Percentiles rank a stretch among this genome's conserved stretches.
These are phyloP conservation scores for Desoria tigrina DNA, from an alignment of 2,888 invertebrate genomes.

Conservation along the genomic window DNA sequence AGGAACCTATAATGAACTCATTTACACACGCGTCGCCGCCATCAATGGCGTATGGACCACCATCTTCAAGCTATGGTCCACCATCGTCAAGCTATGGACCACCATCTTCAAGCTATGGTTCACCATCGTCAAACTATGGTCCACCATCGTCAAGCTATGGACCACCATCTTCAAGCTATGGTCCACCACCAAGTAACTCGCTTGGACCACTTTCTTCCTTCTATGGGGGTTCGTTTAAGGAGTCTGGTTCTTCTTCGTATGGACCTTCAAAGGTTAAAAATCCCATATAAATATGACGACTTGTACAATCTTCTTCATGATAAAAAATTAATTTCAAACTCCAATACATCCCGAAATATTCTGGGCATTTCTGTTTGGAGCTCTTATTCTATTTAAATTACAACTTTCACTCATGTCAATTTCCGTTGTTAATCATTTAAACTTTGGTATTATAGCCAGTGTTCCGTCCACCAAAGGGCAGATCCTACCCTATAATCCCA, in stretches of 20 bases:
- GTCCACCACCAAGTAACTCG: conserved; percentile 1
- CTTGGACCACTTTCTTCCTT: conserved; percentile 8
- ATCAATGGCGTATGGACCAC: conserved; percentile 21
- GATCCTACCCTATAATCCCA: conserved; percentile 30
- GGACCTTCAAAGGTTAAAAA: conserved; percentile 4
- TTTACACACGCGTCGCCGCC: background rate
- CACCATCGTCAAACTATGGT: background rate
- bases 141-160: background rate
- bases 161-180: background rate
- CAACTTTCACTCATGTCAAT: background rate
- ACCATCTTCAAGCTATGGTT: background rate
- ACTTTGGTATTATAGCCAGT: background rate
- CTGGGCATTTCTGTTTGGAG: too few relatives aligned
- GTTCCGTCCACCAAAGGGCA: conserved; percentile 15
- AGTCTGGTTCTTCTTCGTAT: conserved; percentile 8
- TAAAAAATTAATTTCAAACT: too few relatives aligned
- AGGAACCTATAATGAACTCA: conserved; percentile 28
- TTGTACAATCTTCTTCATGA: background rate
- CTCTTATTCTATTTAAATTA: too few relatives aligned
- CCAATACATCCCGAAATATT: too few relatives aligned
- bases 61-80: conserved; percentile 22
- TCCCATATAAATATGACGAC: too few relatives aligned
- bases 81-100: conserved; percentile 12
- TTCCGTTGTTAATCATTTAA: background rate
- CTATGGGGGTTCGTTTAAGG: conserved; percentile 3